A percentile compares a stretch with the other conserved stretches of the same genome.
These are phyloP conservation scores for Macaria liturata DNA, from an alignment of 2,888 invertebrate genomes.

Conservation along the genomic window DNA sequence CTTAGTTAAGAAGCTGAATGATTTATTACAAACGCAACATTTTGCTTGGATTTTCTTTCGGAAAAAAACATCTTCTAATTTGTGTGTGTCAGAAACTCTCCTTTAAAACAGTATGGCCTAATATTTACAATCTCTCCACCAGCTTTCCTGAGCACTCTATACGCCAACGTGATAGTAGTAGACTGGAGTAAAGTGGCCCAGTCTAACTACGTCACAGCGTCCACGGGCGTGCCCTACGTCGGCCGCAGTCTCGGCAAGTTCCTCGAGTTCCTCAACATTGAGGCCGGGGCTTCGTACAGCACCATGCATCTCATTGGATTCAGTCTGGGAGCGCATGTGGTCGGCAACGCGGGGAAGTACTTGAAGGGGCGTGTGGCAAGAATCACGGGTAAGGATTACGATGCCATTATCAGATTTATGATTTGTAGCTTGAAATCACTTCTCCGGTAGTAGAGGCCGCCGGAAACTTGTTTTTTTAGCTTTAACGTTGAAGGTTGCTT, in stretches of 20 bases:
- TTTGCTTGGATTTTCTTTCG: too few relatives aligned
- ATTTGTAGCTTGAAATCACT: too few relatives aligned
- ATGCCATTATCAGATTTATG: too few relatives aligned
- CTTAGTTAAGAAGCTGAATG: too few relatives aligned
- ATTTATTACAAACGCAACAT: too few relatives aligned
- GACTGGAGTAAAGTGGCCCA: constrained; percentile 25
- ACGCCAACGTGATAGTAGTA: constrained; percentile 28
- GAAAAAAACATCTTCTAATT: too few relatives aligned
- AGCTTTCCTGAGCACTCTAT: constrained; percentile 20
- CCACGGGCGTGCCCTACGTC: constrained; percentile 8
- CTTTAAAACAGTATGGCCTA: too few relatives aligned
- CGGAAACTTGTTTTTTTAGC: too few relatives aligned
- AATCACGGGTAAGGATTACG: constrained; percentile 44
- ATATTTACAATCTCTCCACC: not conserved
- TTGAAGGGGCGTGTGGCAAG: constrained; percentile 46
- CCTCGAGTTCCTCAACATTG: constrained; percentile 13
- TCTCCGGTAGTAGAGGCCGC: too few relatives aligned
- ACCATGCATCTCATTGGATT: constrained; percentile 53
- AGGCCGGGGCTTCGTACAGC: constrained; percentile 18
- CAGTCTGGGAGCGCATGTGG: constrained; percentile 65
- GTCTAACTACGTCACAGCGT: constrained; percentile 20
- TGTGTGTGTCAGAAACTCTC: too few relatives aligned
- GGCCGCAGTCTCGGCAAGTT: constrained; percentile 22
- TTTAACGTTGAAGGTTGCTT: too few relatives aligned
- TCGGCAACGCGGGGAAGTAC: constrained; percentile 51